Percentiles rank a stretch among this genome's conserved stretches.
phyloP scores from a whole-genome alignment of 2,113 vertebrate genomes.

The Melanocharis versteri region DNA sequence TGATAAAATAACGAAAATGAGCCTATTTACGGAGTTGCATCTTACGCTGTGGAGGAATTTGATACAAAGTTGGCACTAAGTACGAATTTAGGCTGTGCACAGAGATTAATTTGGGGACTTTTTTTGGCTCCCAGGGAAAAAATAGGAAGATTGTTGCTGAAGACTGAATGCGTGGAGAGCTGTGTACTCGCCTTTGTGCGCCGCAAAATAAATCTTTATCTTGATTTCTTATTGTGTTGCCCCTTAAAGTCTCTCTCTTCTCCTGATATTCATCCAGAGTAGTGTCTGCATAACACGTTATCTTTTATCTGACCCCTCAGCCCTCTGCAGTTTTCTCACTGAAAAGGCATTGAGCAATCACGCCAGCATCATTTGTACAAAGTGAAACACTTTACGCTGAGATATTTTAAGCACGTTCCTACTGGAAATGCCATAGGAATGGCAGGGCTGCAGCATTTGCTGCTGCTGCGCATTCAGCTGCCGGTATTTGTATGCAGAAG shows the following conservation, averaged over 20 bases:
- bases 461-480: slow-evolving; percentile 47
- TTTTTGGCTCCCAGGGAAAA: slow-evolving; percentile 4
- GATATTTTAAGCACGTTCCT: neutral
- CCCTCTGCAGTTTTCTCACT: neutral
- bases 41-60: slow-evolving; percentile 5
- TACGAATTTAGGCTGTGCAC: slow-evolving; percentile 2
- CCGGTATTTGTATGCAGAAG: slow-evolving; percentile 25
- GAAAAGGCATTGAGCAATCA: neutral
- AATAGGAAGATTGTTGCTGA: slow-evolving; percentile 19
- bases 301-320: slow-evolving; percentile 2
- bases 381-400: neutral
- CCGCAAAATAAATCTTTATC: neutral
- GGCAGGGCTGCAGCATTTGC: neutral
- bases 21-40: slow-evolving; percentile 27
- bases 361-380: neutral
- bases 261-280: neutral
- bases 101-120: neutral
- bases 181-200: neutral
- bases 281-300: neutral
- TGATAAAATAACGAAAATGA: slow-evolving; percentile 55
- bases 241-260: neutral
- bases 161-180: neutral
- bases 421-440: slow-evolving; percentile 36
- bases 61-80: slow-evolving; percentile 31
- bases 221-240: slow-evolving; percentile 22